Evolutionary conservation across 1,140 invertebrate genomes (phyloP), one percentile per base, ranked within the genome.

Genomic region (Hestina assimilis): DNA sequence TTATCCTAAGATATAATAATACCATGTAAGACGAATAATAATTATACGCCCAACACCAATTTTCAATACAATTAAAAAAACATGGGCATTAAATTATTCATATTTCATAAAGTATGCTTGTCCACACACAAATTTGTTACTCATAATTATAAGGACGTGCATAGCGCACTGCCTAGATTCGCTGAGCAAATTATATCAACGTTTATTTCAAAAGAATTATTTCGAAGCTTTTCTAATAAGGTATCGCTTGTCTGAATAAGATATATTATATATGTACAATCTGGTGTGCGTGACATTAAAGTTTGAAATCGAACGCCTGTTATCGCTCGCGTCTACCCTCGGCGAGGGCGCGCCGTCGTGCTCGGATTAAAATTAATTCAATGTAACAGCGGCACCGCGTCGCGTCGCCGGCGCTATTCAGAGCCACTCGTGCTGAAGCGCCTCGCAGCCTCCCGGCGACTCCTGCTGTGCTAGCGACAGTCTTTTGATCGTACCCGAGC

Each of bases 361-460:
- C 24, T 45, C 42, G 46, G 46, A 48, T 48, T 48, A 48, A 33
- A 48, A 48, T 48, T 35, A 48, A 48, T 48, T 29, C 31, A 48
- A 35, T 20, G 15, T 47, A 31, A 47, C 45, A 33, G 19, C 15
- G 28, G 28, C 45, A 19, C 12, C 28, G 17, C 43, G 3, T 14
- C 7, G 35, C 33, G 12, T 14, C 12, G 26, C 26, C 12, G 14
- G 20, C 21, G 20, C 21, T 17, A 46, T 46, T 46, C 26, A 46
- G n/a, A 46, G 26, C 11, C 43, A 46, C 15, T 46, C 26, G 43
- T 15, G 43, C 43, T 45, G 42, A 45, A 45, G 5, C 42, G 23
- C 23, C 23, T 9, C 23, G 42, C 21, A 26, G 23, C 14, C 41
- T 14, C 42, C 23, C 26, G 24, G n/a, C 26, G 26, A 9, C 43